Evolutionary conservation across 2,888 invertebrate genomes (phyloP).

Genomic region (Yponomeuta evonymella): DNA sequence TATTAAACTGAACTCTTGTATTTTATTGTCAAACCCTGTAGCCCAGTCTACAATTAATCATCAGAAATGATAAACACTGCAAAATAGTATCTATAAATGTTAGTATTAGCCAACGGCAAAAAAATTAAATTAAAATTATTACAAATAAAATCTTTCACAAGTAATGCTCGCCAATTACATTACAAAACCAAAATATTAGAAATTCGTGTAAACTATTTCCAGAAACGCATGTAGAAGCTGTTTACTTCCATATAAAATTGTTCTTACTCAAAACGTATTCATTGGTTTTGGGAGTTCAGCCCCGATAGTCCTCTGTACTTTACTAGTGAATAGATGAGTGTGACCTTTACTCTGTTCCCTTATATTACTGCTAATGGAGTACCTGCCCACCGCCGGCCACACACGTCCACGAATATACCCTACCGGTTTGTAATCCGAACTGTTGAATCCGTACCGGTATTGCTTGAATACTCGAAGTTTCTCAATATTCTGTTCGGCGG

Average conservation of each 20-base stretch:
- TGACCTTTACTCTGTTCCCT: conserved; percentile 44
- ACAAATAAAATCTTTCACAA: not conserved
- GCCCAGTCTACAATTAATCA: not conserved
- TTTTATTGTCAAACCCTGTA: conserved; percentile 7
- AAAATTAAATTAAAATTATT: not conserved
- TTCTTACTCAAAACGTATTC: conserved; percentile 49
- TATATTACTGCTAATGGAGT: conserved; percentile 25
- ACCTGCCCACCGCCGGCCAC: conserved; percentile 65
- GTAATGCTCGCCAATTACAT: no score
- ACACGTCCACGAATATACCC: conserved; percentile 50
- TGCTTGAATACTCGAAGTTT: conserved; percentile 37
- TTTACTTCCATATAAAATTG: not conserved
- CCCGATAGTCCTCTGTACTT: conserved; percentile 51
- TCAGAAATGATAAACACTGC: no score
- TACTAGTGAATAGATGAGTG: conserved; percentile 53
- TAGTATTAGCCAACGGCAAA: not conserved
- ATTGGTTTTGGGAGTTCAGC: conserved; percentile 44
- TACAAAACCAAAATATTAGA: not conserved
- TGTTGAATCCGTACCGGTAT: conserved; percentile 50
- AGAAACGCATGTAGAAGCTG: not conserved
- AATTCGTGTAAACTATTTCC: not conserved
- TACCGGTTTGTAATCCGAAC: conserved; percentile 52
- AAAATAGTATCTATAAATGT: no score
- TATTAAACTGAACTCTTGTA: not conserved
- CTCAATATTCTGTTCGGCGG: conserved; percentile 55